Conservation (phyloP, 2,113 vertebrate species). For the Lophotis ruficrista region DNA sequence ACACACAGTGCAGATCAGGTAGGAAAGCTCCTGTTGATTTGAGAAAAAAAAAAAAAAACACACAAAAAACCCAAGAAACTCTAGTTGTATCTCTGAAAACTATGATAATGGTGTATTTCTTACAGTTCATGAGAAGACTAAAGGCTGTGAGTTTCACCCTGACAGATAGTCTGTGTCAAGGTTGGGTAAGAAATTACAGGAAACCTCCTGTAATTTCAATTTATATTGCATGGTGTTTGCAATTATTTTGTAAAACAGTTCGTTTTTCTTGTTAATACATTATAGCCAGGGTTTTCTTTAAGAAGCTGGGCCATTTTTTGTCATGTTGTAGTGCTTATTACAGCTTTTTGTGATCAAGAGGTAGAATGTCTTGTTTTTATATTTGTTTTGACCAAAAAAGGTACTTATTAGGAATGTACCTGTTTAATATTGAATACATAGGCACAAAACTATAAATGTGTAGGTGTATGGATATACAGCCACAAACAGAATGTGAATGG, state of each 20-base stretch:
- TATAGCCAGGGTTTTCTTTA: not conserved
- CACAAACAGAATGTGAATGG: constrained; percentile 49
- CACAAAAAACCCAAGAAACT: not conserved
- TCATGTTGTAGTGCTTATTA: not conserved
- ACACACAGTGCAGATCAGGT: not conserved
- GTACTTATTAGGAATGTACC: constrained; percentile 36
- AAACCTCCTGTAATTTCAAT: not conserved
- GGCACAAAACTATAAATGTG: not conserved
- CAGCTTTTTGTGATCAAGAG: not conserved
- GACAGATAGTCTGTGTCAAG: not conserved
- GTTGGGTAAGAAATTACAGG: not conserved
- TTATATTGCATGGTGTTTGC: not conserved
- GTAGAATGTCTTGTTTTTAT: not conserved
- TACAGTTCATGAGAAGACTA: not conserved
- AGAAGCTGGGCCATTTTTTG: constrained; percentile 3
- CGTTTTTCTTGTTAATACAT: not conserved
- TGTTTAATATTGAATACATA: constrained; percentile 20
- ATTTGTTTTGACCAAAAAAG: constrained; percentile 26
- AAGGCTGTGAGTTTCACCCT: not conserved
- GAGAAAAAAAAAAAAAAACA: not conserved
- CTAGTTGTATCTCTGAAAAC: not conserved
- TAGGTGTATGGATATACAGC: not conserved
- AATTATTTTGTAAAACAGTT: not conserved
- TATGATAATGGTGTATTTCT: not conserved
- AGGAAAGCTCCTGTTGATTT: not conserved